Percentiles rank a stretch among this genome's conserved stretches.
Conservation (phyloP, 1,140 invertebrate genomes). For the Laupala kohalensis region DNA sequence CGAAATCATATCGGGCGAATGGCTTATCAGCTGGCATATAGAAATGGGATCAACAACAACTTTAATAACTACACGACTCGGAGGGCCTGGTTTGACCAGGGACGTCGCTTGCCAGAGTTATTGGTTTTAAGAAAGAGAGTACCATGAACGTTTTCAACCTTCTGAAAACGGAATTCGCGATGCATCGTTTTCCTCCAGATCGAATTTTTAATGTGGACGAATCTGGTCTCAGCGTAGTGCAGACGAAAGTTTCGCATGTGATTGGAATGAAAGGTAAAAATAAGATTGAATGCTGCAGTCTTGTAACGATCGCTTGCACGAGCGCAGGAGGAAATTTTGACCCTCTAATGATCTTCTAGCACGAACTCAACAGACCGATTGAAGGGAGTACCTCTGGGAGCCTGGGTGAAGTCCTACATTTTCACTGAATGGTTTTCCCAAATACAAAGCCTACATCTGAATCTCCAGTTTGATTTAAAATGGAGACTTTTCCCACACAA, state of each 20-base stretch:
- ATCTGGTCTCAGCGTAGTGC: constrained; percentile 19
- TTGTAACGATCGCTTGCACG: constrained; percentile 24
- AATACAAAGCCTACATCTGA: not conserved
- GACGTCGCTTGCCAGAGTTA: no score
- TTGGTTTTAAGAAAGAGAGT: no score
- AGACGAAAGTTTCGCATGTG: constrained; percentile 22
- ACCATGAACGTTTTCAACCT: not conserved
- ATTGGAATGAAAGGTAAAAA: constrained; percentile 22
- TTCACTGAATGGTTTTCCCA: not conserved
- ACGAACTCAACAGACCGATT: no score
- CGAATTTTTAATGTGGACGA: not conserved
- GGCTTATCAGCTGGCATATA: not conserved
- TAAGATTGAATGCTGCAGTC: constrained; percentile 23
- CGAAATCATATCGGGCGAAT: not conserved
- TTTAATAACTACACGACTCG: no score
- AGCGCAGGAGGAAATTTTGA: constrained; percentile 23
- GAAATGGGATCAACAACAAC: not conserved
- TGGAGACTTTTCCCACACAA: not conserved
- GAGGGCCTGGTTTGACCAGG: no score
- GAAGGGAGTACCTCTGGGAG: constrained; percentile 15
- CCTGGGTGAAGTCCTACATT: not conserved
- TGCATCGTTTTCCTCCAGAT: constrained; percentile 1
- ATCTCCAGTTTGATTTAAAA: no score
- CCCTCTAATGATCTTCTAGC: no score
- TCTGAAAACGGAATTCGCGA: constrained; percentile 1